phyloP scores from a whole-genome alignment of 2,113 vertebrate species.

The Corythornis cristatus region DNA sequence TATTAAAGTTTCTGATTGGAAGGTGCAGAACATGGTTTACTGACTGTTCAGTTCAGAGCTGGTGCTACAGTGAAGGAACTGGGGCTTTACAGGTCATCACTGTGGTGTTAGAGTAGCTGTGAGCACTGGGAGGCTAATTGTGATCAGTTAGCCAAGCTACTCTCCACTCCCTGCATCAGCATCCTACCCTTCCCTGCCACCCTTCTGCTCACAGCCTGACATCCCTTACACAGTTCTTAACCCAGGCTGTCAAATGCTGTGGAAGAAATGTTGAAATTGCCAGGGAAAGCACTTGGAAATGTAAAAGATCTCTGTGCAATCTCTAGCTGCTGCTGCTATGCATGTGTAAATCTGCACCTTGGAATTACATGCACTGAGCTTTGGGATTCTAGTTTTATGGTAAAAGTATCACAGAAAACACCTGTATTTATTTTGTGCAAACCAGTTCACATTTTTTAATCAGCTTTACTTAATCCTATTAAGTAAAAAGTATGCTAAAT shows the following conservation, averaged over 20 bases:
- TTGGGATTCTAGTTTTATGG: background rate
- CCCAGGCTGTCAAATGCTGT: background rate
- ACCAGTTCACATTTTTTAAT: background rate
- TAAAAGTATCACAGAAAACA: background rate
- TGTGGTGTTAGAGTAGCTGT: background rate
- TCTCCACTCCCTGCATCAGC: background rate
- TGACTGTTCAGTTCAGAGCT: background rate
- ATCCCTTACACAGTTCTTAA: background rate
- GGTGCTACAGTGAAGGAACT: background rate
- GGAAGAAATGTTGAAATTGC: background rate
- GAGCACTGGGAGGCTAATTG: background rate
- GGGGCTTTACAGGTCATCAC: background rate
- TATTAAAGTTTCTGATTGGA: background rate
- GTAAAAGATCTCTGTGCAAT: background rate
- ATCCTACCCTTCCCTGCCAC: background rate
- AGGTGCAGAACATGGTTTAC: background rate
- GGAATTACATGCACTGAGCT: background rate
- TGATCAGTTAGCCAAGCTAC: background rate
- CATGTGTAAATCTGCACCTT: background rate
- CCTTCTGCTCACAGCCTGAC: background rate
- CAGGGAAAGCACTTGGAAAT: background rate
- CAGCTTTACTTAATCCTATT: background rate
- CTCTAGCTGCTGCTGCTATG: accelerated
- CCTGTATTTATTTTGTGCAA: background rate
- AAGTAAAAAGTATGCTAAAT: background rate